A percentile compares a stretch with the other conserved stretches of the same genome.
Evolutionary conservation across 2,888 invertebrate genomes (phyloP).

Genomic region (Acanthococcus lagerstroemiae): DNA sequence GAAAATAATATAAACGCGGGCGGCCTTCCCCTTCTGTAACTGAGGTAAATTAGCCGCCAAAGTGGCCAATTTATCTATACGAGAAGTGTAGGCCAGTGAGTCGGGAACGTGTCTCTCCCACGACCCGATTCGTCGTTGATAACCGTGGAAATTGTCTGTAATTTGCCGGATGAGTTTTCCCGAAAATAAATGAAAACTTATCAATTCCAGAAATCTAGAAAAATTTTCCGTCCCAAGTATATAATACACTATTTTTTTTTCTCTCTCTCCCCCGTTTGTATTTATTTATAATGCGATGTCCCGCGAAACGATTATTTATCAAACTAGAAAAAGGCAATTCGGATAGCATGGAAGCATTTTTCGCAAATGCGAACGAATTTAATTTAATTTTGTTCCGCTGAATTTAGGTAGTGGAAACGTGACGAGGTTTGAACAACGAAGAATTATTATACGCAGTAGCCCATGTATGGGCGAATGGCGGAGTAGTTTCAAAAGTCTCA

Average conservation of each 20-base stretch:
- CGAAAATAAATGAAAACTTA: slow-evolving; percentile 29
- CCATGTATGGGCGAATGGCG: no score
- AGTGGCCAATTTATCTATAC: slow-evolving; percentile 24
- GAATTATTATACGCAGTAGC: no score
- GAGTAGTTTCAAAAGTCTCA: no score
- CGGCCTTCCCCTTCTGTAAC: not conserved
- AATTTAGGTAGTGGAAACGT: no score
- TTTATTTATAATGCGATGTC: not conserved
- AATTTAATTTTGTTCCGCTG: no score
- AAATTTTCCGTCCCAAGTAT: slow-evolving; percentile 8
- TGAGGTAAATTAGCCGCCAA: slow-evolving; percentile 30
- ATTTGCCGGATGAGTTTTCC: slow-evolving; percentile 29
- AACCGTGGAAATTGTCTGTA: slow-evolving; percentile 26
- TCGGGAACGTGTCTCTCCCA: slow-evolving; percentile 23
- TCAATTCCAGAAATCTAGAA: slow-evolving; percentile 30
- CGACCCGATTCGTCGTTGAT: slow-evolving; percentile 19
- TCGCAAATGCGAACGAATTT: no score
- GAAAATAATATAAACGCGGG: not conserved
- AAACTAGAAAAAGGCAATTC: no score
- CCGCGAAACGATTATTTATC: not conserved
- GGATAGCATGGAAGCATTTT: no score
- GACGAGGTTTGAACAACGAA: no score
- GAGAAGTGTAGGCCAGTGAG: slow-evolving; percentile 8
- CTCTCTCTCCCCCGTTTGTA: not conserved
- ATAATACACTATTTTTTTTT: not conserved